A percentile compares a stretch with the other conserved stretches of the same genome.
phyloP scores from a whole-genome alignment of 35 echinoderm and acorn worm species.

The Apostichopus japonicus region DNA sequence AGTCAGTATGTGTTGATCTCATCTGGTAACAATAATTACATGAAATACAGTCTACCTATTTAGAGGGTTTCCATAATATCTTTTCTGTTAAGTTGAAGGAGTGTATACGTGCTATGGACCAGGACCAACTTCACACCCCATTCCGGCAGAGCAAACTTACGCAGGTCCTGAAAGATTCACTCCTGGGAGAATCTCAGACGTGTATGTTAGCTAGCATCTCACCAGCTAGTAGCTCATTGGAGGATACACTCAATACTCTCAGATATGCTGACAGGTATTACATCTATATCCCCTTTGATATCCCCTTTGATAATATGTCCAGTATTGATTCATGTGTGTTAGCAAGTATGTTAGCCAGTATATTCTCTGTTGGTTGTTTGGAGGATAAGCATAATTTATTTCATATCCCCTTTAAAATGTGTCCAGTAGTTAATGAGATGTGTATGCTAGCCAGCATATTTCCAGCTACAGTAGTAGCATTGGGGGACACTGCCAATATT shows the following conservation, averaged over 20 bases:
- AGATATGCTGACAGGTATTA: constrained; percentile 96
- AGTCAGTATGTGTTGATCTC: too few species aligned
- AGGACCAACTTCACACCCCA: constrained; percentile 90
- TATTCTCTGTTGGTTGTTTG: neutral
- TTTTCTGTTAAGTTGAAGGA: constrained; percentile 83
- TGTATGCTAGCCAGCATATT: neutral
- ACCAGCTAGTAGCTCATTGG: constrained; percentile 66
- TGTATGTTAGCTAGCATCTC: constrained; percentile 93
- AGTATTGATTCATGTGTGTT: neutral
- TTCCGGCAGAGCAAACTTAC: constrained; percentile 98
- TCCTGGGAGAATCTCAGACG: constrained; percentile 77
- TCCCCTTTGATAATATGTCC: neutral
- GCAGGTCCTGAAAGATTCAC: constrained; percentile 88
- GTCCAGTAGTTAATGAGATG: neutral
- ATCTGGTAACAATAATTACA: too few species aligned
- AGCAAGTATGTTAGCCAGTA: neutral
- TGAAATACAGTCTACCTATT: too few species aligned
- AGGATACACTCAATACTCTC: constrained; percentile 93
- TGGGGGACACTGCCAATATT: neutral
- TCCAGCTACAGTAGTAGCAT: neutral
- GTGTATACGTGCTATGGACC: constrained; percentile 93
- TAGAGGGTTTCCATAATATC: neutral
- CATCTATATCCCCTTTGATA: neutral
- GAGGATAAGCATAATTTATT: too few species aligned
- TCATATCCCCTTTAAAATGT: too few species aligned